phyloP scores from a whole-genome alignment of 2,113 vertebrate species.

The Cinclus mexicanus region DNA sequence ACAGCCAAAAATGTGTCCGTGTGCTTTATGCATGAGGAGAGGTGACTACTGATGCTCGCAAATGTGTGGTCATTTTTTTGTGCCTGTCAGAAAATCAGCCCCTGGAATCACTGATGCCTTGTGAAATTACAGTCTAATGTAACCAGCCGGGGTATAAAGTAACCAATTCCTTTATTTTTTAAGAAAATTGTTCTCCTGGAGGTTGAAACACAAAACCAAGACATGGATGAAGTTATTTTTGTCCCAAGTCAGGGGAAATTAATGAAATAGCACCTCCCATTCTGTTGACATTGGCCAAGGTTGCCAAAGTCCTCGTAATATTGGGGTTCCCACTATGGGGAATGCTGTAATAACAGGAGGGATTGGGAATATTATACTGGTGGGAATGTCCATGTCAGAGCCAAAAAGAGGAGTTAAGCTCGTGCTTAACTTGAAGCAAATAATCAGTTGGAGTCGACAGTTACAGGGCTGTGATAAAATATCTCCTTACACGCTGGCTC shows the following conservation, averaged over 20 bases:
- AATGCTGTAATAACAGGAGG: constrained; percentile 30
- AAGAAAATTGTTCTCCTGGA: constrained; percentile 60
- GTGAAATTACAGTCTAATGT: constrained; percentile 52
- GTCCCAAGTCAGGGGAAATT: constrained; percentile 53
- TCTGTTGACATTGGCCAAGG: constrained; percentile 51
- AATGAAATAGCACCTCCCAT: constrained; percentile 62
- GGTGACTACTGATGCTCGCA: constrained; percentile 29
- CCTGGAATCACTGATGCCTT: constrained; percentile 45
- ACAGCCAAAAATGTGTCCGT: background rate
- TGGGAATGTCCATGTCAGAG: constrained; percentile 40
- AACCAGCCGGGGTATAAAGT: constrained; percentile 36
- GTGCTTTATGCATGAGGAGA: constrained; percentile 29
- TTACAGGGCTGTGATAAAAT: background rate
- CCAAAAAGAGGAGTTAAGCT: background rate
- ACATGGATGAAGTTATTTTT: constrained; percentile 53
- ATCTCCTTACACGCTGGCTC: background rate
- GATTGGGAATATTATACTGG: constrained; percentile 37
- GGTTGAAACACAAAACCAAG: constrained; percentile 54
- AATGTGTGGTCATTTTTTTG: constrained; percentile 57
- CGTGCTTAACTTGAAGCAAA: constrained; percentile 19
- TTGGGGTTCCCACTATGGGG: constrained; percentile 46
- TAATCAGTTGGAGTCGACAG: background rate
- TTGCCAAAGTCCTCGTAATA: background rate
- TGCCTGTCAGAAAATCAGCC: constrained; percentile 49
- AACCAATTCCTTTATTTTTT: constrained; percentile 45